Evolutionary conservation across 1,140 invertebrate species (phyloP), one percentile per base, ranked within the genome.

Genomic region (Cephus cinctus): DNA sequence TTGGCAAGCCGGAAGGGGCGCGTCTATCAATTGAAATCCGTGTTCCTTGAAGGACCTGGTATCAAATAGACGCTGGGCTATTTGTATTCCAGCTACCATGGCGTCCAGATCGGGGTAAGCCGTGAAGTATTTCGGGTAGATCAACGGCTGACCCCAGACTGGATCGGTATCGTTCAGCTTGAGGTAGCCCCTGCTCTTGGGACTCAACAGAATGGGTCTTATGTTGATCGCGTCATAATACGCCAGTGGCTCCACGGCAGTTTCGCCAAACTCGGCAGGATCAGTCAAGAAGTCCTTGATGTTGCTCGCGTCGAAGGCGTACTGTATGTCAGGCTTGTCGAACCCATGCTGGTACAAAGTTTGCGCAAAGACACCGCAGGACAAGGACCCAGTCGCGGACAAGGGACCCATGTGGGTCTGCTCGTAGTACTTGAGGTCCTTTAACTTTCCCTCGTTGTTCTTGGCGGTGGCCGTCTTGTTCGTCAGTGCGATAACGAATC

Each of bases 291-390:
- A 71, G 36, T 76, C 71, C 16, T 59, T 43, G 5, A 59, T 45
- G 12, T 62, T 71, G 4, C 31, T 61, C 1, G 78, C 77, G 56
- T 85, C 83, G 44, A 84, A 82, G 15, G 80, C 78, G 59, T 76
- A 83, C 63, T 87, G 85, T 15, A 88, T 81, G 59, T 88, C 84
- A 0, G 86, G 85, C 3, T 78, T 62, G 5, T 64, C 62, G 1
- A 53, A 43, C 0, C 23, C 36, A 5, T 32, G 34, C 12, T 52
- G 51, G 57, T 64, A 77, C 4, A 61, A 59, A 0, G 72, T 76
- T 31, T 65, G 61, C 0, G 57, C 52, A 21, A 78, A 77, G 0
- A 63, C 64, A 0, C 68, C 64, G 21, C 61, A 67, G 0, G 57
- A 50, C 0, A 74, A 36, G 0, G 66, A 47, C 2, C 76, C 77